These are phyloP conservation scores for Papilio polytes DNA, from an alignment of 1,140 invertebrate genomes.

Conservation along the genomic window DNA sequence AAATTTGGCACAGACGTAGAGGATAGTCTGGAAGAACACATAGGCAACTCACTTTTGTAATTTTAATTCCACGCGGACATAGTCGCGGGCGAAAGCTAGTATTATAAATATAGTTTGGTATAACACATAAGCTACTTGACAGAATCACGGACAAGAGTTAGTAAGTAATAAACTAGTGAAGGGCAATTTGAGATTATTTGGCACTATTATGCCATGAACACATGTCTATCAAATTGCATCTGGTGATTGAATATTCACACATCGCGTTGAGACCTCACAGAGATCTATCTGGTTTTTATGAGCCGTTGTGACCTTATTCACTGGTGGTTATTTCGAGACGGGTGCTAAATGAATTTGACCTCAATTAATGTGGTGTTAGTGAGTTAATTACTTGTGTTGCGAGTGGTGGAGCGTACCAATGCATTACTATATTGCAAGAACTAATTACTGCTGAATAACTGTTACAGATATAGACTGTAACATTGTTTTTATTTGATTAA, in stretches of 20 bases:
- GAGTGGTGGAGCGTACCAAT: slow-evolving; percentile 41
- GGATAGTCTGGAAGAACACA: too few species aligned
- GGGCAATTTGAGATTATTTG: not conserved
- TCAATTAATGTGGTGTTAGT: slow-evolving; percentile 51
- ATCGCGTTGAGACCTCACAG: not conserved
- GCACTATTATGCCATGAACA: not conserved
- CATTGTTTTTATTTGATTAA: not conserved
- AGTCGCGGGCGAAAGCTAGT: too few species aligned
- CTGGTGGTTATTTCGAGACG: slow-evolving; percentile 50
- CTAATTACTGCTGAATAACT: slow-evolving; percentile 14
- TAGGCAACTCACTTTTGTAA: too few species aligned
- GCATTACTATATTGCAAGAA: slow-evolving; percentile 35
- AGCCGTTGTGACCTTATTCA: slow-evolving; percentile 32
- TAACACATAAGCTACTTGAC: too few species aligned
- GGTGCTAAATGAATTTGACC: slow-evolving; percentile 59
- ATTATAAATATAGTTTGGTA: too few species aligned
- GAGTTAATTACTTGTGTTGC: slow-evolving; percentile 51
- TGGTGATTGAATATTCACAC: not conserved
- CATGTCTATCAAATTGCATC: slow-evolving; percentile 4
- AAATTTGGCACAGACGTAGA: too few species aligned
- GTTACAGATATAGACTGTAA: not conserved
- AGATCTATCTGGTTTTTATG: slow-evolving; percentile 36
- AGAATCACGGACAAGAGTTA: too few species aligned
- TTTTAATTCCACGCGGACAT: too few species aligned
- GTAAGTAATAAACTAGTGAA: not conserved